Evolutionary conservation across 2,113 vertebrate species (phyloP).

Genomic region (Dermatemys mawii): DNA sequence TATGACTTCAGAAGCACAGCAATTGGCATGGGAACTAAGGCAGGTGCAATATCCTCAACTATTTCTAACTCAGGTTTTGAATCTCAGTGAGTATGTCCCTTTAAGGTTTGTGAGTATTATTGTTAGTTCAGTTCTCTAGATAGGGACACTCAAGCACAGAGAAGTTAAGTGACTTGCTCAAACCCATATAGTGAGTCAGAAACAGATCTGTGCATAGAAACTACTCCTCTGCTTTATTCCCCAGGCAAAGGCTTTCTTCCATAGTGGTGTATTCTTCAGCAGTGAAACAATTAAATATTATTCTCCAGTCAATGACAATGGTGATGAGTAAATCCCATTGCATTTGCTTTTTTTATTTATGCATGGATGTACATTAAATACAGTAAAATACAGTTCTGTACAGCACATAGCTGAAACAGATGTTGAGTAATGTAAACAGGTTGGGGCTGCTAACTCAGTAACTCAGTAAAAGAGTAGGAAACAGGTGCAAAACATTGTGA

Average conservation of each 20-base stretch:
- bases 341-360: background rate
- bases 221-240: background rate
- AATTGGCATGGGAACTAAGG: background rate
- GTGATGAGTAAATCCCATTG: background rate
- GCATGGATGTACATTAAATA: background rate
- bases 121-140: background rate
- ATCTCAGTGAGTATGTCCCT: background rate
- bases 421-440: background rate
- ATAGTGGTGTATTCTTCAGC: background rate
- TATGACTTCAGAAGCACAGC: background rate
- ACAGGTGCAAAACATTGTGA: background rate
- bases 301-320: background rate
- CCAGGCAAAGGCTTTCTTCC: background rate
- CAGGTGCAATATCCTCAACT: background rate
- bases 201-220: background rate
- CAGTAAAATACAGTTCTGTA: background rate
- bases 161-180: background rate
- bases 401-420: background rate
- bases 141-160: background rate
- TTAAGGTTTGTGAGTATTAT: background rate
- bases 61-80: background rate
- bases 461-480: background rate
- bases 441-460: background rate
- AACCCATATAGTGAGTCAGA: background rate
- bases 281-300: background rate